Evolutionary conservation across 1,140 invertebrate species (phyloP), one percentile per base, ranked within the genome.

Genomic region (Cydia fagiglandana): DNA sequence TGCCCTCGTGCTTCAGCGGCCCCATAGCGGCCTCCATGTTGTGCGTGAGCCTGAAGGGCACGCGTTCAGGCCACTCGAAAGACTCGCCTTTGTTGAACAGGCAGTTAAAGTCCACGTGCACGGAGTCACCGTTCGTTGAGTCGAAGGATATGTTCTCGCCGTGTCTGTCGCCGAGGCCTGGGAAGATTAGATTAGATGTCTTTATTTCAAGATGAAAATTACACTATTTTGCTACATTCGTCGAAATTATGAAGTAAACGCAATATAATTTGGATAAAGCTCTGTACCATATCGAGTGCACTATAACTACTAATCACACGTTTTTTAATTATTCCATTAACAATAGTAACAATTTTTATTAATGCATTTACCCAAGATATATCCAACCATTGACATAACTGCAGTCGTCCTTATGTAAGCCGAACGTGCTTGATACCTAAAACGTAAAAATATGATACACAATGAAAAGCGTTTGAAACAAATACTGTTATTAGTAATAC

Each of bases 81-180:
- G 93, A 93, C 92, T 99, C 97, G 10, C 98, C 96, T 93, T 96
- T 96, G 90, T 99, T 99, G 88, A 99, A 99, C 12, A 99, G 92
- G 86, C 98, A 99, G 90, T 99, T 99, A 86, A 99, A 99, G 92
- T 99, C 99, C 0, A 99, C 99, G 90, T 99, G 99, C 2, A 99
- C 96, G 4, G 96, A 95, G 86, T 99, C 98, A 0, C 99, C 99
- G 83, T 95, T 97, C 17, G 95, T 97, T 0, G 97, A 96, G 93
- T 99, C 98, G 80, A 99, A 95, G 1, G 99, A 93, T 80, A 99
- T 98, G 91, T 99, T 99, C 94, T 99, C 99, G 2, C 98, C 97
- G 91, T 99, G 99, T 28, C 99, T 95, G 93, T 99, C 99, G 6
- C 99, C 99, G 2, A 24, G 24, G 24, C 24, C 24, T 24, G 24